These are phyloP conservation scores for Drosophila gaucha DNA, from an alignment of 2,888 invertebrate species.

Conservation along the genomic window DNA sequence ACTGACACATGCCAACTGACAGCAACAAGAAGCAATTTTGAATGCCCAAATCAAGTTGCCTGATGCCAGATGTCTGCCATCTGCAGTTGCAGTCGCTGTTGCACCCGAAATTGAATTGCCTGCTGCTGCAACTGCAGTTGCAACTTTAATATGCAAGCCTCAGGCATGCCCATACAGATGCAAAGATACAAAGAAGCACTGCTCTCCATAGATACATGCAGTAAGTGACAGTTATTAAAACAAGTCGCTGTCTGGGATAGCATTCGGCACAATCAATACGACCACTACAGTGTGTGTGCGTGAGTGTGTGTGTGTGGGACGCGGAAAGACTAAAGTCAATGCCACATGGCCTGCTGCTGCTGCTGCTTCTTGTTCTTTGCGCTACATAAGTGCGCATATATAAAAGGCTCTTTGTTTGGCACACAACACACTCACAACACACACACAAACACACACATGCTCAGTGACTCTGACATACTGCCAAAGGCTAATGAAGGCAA, in stretches of 20 bases:
- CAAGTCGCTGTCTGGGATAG: constrained; percentile 24
- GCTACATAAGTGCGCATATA: constrained; percentile 37
- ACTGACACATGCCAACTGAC: constrained; percentile 31
- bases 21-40: constrained; percentile 37
- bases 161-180: background rate
- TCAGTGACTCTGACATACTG: constrained; percentile 71
- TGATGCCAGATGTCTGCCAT: constrained; percentile 29
- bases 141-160: constrained; percentile 24
- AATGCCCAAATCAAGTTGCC: constrained; percentile 23
- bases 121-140: constrained; percentile 4
- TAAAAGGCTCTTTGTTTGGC: constrained; percentile 65
- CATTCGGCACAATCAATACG: constrained; percentile 51
- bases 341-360: constrained; percentile 45
- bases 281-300: background rate
- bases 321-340: constrained; percentile 63
- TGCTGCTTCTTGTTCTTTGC: constrained; percentile 19
- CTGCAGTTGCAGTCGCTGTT: constrained; percentile 48
- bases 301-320: background rate
- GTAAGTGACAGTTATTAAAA: constrained; percentile 51
- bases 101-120: background rate
- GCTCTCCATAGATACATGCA: background rate
- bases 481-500: constrained; percentile 76
- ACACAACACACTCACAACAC: constrained; percentile 29
- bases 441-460: constrained; percentile 14
- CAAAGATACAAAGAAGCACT: background rate